These are phyloP conservation scores for Bimastos eiseni DNA, from an alignment of 2,888 invertebrate genomes.

Conservation along the genomic window DNA sequence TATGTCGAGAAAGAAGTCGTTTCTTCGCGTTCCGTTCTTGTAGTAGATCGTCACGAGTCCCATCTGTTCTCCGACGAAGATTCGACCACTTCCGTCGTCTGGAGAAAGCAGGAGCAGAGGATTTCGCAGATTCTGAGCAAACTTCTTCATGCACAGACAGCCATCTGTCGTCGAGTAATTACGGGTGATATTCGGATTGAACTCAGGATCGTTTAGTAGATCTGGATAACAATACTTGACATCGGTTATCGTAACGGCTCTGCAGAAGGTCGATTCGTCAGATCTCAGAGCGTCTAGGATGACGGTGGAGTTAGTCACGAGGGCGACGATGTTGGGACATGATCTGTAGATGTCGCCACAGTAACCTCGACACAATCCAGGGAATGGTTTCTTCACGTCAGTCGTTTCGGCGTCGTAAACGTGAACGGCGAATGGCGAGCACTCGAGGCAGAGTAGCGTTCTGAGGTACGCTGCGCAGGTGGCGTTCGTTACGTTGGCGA, in stretches of 20 bases:
- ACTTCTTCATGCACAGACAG: slow-evolving; percentile 54
- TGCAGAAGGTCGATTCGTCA: slow-evolving; percentile 46
- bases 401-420: slow-evolving; percentile 54
- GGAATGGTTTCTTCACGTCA: slow-evolving; percentile 47
- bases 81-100: slow-evolving; percentile 51
- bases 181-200: not conserved
- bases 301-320: slow-evolving; percentile 41
- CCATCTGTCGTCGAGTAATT: slow-evolving; percentile 45
- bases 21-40: slow-evolving; percentile 44
- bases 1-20: slow-evolving; percentile 51
- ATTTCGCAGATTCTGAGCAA: slow-evolving; percentile 38
- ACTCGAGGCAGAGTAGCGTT: slow-evolving; percentile 54
- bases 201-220: slow-evolving; percentile 46
- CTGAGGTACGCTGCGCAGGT: slow-evolving; percentile 47
- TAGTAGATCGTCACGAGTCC: slow-evolving; percentile 52
- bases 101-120: slow-evolving; percentile 41
- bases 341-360: slow-evolving; percentile 48
- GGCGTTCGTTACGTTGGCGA: not conserved
- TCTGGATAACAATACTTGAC: slow-evolving; percentile 56
- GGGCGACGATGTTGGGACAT: slow-evolving; percentile 48
- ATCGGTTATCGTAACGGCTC: slow-evolving; percentile 46
- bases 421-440: slow-evolving; percentile 59
- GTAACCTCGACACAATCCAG: slow-evolving; percentile 52
- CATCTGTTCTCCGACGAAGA: slow-evolving; percentile 56
- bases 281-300: slow-evolving; percentile 26